Conservation (phyloP, 2,888 invertebrate genomes). For the Meganola albula region DNA sequence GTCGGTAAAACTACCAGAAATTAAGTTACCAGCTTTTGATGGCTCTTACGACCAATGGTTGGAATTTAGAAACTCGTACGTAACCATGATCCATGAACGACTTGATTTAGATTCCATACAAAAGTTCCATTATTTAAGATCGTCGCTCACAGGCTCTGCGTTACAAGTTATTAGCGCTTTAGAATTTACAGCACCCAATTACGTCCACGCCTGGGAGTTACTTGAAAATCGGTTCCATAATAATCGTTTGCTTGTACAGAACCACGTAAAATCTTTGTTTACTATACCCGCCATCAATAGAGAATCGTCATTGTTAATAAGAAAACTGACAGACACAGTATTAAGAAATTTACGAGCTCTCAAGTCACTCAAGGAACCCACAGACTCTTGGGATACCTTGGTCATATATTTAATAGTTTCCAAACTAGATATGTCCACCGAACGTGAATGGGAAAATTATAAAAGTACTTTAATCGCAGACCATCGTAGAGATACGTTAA, state of each 20-base stretch:
- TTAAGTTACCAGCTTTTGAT: too few relatives aligned
- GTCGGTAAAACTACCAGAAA: too few relatives aligned
- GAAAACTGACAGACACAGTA: slow-evolving; percentile 7
- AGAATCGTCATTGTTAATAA: slow-evolving; percentile 3
- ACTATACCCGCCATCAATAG: neutral
- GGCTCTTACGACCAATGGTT: too few relatives aligned
- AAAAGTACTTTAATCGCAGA: slow-evolving; percentile 1
- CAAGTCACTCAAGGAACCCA: slow-evolving; percentile 8
- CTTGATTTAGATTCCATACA: too few relatives aligned
- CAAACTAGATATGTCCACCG: slow-evolving; percentile 8
- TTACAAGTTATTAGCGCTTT: neutral
- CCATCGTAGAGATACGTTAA: neutral
- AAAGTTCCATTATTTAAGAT: too few relatives aligned
- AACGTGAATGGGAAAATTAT: slow-evolving; percentile 16
- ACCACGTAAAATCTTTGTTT: slow-evolving; percentile 5
- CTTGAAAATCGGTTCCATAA: slow-evolving; percentile 1
- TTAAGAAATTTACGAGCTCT: slow-evolving; percentile 13
- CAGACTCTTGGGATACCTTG: slow-evolving; percentile 14
- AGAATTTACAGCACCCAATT: neutral
- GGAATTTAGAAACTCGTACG: too few relatives aligned
- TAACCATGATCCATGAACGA: too few relatives aligned
- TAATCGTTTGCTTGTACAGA: slow-evolving; percentile 5
- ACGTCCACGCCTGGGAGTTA: neutral
- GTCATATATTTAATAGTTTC: slow-evolving; percentile 9
- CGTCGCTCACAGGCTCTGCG: too few relatives aligned